Base-by-base conservation (phyloP, 2,797 vertebrate genomes). In the Bradypus variegatus region DNA sequence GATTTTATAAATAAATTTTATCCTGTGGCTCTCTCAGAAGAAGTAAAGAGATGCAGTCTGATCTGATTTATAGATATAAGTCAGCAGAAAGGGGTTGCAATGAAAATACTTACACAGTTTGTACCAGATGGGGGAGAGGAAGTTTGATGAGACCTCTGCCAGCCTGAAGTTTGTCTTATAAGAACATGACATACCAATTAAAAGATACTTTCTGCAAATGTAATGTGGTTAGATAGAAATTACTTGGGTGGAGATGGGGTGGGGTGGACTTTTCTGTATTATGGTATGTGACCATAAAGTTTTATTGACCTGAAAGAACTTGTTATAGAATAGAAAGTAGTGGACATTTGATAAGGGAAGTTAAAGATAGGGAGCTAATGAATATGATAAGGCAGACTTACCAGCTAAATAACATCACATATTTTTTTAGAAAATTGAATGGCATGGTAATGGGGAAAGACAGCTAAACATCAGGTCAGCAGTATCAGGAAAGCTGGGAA, bases 351-450 rank as follows among this genome's bases (percentile, higher is more conserved):
- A 58, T 80, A 15, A 64, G n/a, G 29, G 15, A 69, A 70, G 25
- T 73, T 86, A 75, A 91, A 87, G 48, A 53, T 21, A 53, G 25
- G 73, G 69, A 90, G 33, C 76, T 84, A 90, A 12, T 88, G 36
- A 85, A 12, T 72, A 33, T 62, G 38, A 21, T 67, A 73, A 86
- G 60, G 64, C 21, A 77, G 41, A 72, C 55, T 83, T 79, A 70
- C 70, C 29, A 38, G 80, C 50, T 78, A 82, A 64, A 36, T 76
- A 77, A 76, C 48, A n/a, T 65, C 50, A 48, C 27, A n/a, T 60
- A 7, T 91, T 90, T 89, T 23, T 92, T 91, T 85, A 80, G 55
- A 88, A 90, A 86, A 75, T 12, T 83, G 41, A 93, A 55, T 36
- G 27, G 55, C 72, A 4, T 67, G 76, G 25, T 89, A 60, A 77